Evolutionary conservation across 2,888 invertebrate genomes (phyloP).

Genomic region (Troides helena): DNA sequence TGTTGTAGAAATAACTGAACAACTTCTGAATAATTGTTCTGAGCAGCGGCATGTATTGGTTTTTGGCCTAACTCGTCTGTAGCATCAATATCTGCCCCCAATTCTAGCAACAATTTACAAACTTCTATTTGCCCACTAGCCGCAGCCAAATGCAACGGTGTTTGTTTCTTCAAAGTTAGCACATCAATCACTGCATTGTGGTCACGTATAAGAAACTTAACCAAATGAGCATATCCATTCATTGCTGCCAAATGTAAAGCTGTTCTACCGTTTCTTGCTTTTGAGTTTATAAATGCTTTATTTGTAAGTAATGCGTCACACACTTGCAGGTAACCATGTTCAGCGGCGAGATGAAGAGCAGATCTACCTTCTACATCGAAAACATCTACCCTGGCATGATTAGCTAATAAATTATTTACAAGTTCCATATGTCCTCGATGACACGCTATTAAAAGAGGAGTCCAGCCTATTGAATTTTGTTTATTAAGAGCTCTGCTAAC

Average conservation of each 20-base stretch:
- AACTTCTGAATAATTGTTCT: slow-evolving; percentile 99
- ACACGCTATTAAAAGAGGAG: slow-evolving; percentile 97
- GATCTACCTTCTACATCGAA: slow-evolving; percentile 98
- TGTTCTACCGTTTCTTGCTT: slow-evolving; percentile 97
- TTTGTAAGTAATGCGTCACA: slow-evolving; percentile 94
- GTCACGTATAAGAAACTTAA: slow-evolving; percentile 95
- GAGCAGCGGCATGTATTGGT: slow-evolving; percentile 97
- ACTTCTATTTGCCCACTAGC: slow-evolving; percentile 98
- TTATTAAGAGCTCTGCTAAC: slow-evolving; percentile 96
- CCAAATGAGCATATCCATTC: slow-evolving; percentile 95
- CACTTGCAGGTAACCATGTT: slow-evolving; percentile 94
- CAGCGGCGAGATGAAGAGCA: slow-evolving; percentile 96
- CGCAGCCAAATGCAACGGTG: slow-evolving; percentile 97
- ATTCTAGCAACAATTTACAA: slow-evolving; percentile 92
- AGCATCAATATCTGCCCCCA: slow-evolving; percentile 97
- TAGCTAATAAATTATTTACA: slow-evolving; percentile 92
- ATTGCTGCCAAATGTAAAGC: slow-evolving; percentile 98
- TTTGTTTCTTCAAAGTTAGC: slow-evolving; percentile 96
- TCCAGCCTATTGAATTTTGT: slow-evolving; percentile 97
- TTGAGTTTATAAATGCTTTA: slow-evolving; percentile 99
- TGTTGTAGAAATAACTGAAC: slow-evolving; percentile 98
- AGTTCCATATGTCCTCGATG: slow-evolving; percentile 97
- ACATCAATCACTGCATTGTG: slow-evolving; percentile 98
- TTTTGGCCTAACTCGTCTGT: slow-evolving; percentile 98
- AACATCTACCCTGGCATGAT: slow-evolving; percentile 98